Conservation (phyloP, 2,113 vertebrate genomes). For the Mastomys coucha region DNA sequence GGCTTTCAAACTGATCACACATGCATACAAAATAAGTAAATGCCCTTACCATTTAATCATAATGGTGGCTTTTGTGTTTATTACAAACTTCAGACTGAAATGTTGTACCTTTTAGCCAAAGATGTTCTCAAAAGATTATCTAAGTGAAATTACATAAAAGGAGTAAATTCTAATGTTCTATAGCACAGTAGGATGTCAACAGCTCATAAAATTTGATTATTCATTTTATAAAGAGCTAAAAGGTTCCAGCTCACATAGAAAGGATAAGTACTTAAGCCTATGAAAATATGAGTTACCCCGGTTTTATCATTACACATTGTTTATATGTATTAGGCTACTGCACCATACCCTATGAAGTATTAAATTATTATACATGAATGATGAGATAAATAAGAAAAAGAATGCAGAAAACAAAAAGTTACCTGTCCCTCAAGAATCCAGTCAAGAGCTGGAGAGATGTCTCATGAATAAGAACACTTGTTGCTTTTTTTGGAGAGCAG, state of each 20-base stretch:
- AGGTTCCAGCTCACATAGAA: neutral
- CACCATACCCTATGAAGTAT: neutral
- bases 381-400: neutral
- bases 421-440: constrained; percentile 12
- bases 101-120: constrained; percentile 33
- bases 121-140: neutral
- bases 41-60: neutral
- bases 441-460: neutral
- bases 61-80: constrained; percentile 22
- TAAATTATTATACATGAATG: neutral
- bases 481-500: neutral
- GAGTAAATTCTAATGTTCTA: neutral
- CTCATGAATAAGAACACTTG: neutral
- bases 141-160: neutral
- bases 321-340: neutral
- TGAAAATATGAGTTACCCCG: neutral
- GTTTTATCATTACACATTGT: neutral
- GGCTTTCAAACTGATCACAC: neutral
- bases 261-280: neutral
- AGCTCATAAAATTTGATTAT: neutral
- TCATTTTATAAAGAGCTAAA: neutral
- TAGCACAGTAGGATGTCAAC: neutral
- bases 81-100: neutral
- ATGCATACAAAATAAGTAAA: neutral
- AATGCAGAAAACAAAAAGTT: neutral